Base-by-base conservation (phyloP, 2,888 invertebrate genomes). In the Andrena trimmerana region DNA sequence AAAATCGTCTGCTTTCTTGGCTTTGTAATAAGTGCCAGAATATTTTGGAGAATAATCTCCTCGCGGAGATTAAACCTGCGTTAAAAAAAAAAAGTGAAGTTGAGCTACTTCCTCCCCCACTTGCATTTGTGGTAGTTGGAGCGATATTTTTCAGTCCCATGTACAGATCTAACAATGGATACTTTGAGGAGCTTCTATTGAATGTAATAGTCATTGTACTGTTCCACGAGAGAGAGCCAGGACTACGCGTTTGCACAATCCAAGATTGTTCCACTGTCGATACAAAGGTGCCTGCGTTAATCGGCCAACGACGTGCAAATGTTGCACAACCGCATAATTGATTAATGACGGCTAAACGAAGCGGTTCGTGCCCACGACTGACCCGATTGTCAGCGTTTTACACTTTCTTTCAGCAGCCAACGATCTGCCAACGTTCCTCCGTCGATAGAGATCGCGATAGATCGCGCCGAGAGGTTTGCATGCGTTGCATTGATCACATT, bases 271-370 rank as follows among this genome's bases (percentile, higher is more conserved):
- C 33, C 24, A 75, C 67, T 20, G 52, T 24, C 60, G 36, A 60
- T 62, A 50, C 62, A 33, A 42, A 67, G 52, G 79, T 76, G 66
- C 16, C 54, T 70, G 36, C 52, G 76, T 76, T 81, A 67, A 82
- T 81, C 82, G 63, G 31, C 24, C 57, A 42, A n/a, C 69, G 69
- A 75, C 33, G 69, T 8, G 67, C 8, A 29, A 60, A 48, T 63
- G 57, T 82, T 83, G 70, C 29, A 68, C 36, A 82, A 84, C 13
- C 70, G 76, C 52, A 77, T 83, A 84, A 84, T 73, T 77, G 76
- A 84, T 85, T 85, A 85, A 85, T 62, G 81, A 78, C 68, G 73
- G 29, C 60, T 52, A 71, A 78, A 78, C 74, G 81, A 81, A 75
- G 59, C 60, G 63, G 52, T 67, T 54, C 50, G 67, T 73, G 74